phyloP scores from a whole-genome alignment of 2,113 vertebrate species.

The Ptilorrhoa leucosticta region DNA sequence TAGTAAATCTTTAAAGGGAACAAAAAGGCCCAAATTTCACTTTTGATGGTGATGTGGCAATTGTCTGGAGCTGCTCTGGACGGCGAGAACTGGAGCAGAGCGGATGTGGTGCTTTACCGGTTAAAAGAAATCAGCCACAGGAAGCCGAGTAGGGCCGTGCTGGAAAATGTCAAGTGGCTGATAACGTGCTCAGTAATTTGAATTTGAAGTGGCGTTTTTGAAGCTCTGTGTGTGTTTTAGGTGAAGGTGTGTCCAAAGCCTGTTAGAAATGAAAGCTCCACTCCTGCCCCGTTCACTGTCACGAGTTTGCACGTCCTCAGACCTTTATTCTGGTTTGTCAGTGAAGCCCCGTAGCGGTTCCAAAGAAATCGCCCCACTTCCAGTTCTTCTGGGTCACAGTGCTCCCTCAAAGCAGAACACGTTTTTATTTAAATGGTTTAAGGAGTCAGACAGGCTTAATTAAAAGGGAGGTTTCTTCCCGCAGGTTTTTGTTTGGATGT shows the following conservation, averaged over 20 bases:
- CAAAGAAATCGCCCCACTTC: accelerated
- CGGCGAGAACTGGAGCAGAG: accelerated
- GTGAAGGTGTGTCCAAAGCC: not conserved
- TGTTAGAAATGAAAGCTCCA: not conserved
- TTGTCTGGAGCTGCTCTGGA: not conserved
- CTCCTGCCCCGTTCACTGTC: not conserved
- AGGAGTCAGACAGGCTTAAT: not conserved
- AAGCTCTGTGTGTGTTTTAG: not conserved
- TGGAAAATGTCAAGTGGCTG: not conserved
- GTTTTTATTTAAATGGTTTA: not conserved
- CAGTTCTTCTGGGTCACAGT: not conserved
- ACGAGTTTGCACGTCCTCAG: accelerated
- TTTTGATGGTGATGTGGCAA: not conserved
- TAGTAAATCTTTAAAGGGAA: not conserved
- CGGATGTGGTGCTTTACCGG: accelerated
- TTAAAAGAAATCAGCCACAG: not conserved
- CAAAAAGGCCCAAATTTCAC: not conserved
- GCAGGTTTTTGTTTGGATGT: not conserved
- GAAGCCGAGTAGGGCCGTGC: not conserved
- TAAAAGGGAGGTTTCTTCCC: not conserved
- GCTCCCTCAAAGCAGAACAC: not conserved
- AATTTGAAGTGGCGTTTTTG: not conserved
- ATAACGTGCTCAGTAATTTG: not conserved
- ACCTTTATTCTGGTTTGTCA: not conserved
- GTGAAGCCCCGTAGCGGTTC: not conserved